Evolutionary conservation across 2,888 invertebrate species (phyloP).

Genomic region (Aspidapion aeneum): DNA sequence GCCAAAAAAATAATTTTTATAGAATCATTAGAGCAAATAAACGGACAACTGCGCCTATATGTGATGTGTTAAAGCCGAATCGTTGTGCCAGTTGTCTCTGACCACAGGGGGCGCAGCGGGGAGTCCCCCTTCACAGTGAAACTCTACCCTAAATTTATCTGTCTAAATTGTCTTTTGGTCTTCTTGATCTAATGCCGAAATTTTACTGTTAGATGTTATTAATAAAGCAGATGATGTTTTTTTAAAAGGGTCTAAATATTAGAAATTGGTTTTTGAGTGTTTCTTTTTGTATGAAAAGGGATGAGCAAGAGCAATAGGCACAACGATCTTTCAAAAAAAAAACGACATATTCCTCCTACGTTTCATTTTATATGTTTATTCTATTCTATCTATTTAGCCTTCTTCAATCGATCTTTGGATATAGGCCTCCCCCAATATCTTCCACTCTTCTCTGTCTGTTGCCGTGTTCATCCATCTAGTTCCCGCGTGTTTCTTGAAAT

Average conservation of each 20-base stretch:
- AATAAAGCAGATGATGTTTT: background rate
- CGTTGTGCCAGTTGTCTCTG: constrained; percentile 37
- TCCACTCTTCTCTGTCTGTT: no score
- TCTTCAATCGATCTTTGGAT: no score
- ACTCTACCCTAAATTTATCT: constrained; percentile 37
- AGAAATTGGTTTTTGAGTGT: background rate
- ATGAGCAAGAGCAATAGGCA: no score
- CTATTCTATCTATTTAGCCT: no score
- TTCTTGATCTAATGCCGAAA: constrained; percentile 31
- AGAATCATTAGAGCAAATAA: constrained; percentile 16
- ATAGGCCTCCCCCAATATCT: no score
- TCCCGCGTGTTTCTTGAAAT: no score
- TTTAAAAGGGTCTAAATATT: background rate
- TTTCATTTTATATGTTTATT: no score
- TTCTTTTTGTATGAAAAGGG: no score
- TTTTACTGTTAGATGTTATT: constrained; percentile 1
- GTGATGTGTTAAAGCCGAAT: constrained; percentile 33
- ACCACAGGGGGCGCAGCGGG: constrained; percentile 43
- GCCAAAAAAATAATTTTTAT: background rate
- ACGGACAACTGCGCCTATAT: constrained; percentile 12
- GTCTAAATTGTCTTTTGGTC: constrained; percentile 35
- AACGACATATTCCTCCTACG: no score
- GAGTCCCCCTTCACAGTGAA: constrained; percentile 39
- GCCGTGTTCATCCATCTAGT: no score
- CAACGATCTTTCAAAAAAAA: no score